Base-by-base conservation (phyloP, 2,888 invertebrate species). In the Protodeltote pygarga region DNA sequence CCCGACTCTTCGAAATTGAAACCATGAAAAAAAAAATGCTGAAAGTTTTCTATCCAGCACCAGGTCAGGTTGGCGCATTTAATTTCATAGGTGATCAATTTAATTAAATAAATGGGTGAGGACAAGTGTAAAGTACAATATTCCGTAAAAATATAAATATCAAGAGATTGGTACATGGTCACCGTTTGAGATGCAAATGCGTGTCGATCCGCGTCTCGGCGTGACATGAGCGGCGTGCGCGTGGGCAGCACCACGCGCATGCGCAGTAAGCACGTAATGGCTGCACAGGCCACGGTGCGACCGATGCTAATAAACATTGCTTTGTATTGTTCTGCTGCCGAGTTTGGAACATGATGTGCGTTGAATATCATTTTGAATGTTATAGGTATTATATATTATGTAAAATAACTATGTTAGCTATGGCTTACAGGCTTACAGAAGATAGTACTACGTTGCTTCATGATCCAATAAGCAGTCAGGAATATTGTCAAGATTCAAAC, bases 121-220 rank as follows among this genome's bases (percentile, higher is more conserved):
- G n/a, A n/a, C n/a, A n/a, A n/a, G n/a, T n/a, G n/a, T n/a, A n/a
- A n/a, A n/a, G n/a, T n/a, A n/a, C n/a, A n/a, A n/a, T 13, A 10
- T 1, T 5, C 16, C 11, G 16, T 6, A 39, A 31, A 53, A 25
- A 17, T 29, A 3, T n/a, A 23, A 5, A 44, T 37, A 20, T 17
- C 19, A 17, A 28, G 5, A 28, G 19, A 32, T 20, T 32, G 59
- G 65, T n/a, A n/a, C n/a, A 54, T 77, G 75, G 76, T 71, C 64
- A 73, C 72, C 60, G 53, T 47, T 59, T 47, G 44, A 45, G 65
- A 77, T 73, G 74, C 71, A 74, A 76, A 75, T 76, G 70, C 59
- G 59, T 54, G 52, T 53, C 53, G 63, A 60, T 62, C 48, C 45
- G 51, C 53, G 65, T 61, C 17, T 50, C 38, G 28, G 31, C 28